Conservation (phyloP, 2,888 invertebrate species). For the Eutolmus rufibarbis region DNA sequence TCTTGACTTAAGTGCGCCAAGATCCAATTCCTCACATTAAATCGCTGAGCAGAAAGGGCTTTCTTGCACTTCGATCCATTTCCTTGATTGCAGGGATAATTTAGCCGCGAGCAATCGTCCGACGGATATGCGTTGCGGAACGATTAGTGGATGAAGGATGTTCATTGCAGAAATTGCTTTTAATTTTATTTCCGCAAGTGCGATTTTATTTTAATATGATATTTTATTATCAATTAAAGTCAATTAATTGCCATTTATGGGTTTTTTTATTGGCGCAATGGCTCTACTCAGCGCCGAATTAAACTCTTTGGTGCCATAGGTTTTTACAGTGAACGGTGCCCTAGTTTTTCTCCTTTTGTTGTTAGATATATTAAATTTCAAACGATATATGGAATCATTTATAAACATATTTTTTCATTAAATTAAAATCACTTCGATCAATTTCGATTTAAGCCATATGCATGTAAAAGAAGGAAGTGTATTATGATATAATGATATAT, state of each 20-base stretch:
- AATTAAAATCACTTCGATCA: no score
- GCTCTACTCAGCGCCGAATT: no score
- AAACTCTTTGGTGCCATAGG: no score
- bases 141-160: not conserved
- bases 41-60: not conserved
- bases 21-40: not conserved
- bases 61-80: not conserved
- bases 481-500: no score
- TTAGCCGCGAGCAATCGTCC: not conserved
- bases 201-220: not conserved
- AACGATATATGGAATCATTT: no score
- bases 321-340: no score
- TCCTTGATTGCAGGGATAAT: not conserved
- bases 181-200: not conserved
- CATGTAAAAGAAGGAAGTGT: no score
- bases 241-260: not conserved
- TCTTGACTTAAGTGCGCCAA: not conserved
- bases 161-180: not conserved
- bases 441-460: no score
- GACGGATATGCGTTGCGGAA: not conserved
- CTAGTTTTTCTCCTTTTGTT: no score
- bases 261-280: no score
- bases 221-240: not conserved
- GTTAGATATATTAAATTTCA: no score
- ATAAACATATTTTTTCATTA: no score